Base-by-base conservation (phyloP, 2,113 vertebrate genomes). In the Pelusios castaneus region DNA sequence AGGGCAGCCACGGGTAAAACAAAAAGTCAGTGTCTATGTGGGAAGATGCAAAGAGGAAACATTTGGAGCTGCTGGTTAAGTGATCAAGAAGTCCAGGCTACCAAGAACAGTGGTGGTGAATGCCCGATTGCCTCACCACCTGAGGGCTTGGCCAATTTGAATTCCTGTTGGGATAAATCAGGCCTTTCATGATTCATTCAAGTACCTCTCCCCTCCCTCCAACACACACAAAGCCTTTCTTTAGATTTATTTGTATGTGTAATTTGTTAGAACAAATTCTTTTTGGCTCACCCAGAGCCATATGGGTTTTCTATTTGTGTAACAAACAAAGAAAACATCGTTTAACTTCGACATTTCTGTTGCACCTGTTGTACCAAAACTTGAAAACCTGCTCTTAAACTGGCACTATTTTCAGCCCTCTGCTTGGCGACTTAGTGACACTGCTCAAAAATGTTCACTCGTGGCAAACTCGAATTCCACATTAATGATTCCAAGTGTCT, bases 221-320 rank as follows among this genome's bases (percentile, higher is more conserved):
- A 38, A 29, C n/a, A 70, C 11, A 54, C 49, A 6, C 54, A 87
- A 87, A 93, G 43, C 51, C 29, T 90, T 94, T 87, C 80, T 93
- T 94, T 89, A 80, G 58, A 13, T 75, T 83, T 94, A 85, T 80
- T 85, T 13, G 47, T 76, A 13, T 82, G 12, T 55, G 82, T 63
- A 63, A 70, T 95, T 89, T 89, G 75, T 84, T 94, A 88, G 76
- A 95, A 85, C 38, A 24, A 60, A 63, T 56, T 93, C 51, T 80
- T 94, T 95, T 95, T 94, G 89, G 75, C 91, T 91, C 56, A 88
- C 84, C 80, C 84, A 52, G 81, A 54, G 83, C 67, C 94, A 95
- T 92, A 95, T 95, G 91, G 91, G 75, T 94, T 95, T 96, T 89
- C 85, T 96, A 83, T 92, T 95, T 96, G 90, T 93, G 89, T 88